These are phyloP conservation scores for Nannobrachium achirus DNA, from an alignment of 2,113 vertebrate species.

Conservation along the genomic window DNA sequence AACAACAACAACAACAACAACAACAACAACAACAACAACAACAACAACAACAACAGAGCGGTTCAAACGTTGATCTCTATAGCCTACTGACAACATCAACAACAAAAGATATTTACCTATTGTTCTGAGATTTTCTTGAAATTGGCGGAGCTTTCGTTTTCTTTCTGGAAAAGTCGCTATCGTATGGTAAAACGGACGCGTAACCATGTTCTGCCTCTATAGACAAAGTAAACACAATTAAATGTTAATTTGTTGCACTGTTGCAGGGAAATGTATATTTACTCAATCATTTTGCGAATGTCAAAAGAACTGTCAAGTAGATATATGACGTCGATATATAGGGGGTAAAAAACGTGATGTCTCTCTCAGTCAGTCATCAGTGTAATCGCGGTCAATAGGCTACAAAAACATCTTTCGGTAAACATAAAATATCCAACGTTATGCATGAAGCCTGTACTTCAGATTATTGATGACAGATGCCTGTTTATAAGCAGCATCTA, in stretches of 20 bases:
- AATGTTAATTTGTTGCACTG: conserved; percentile 14
- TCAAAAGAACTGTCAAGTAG: conserved; percentile 6
- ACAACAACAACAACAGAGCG: conserved; percentile 39
- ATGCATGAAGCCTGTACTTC: neutral
- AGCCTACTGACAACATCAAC: neutral
- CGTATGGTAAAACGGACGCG: conserved; percentile 95
- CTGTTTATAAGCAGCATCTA: neutral
- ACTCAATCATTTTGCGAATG: neutral
- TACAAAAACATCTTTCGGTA: neutral
- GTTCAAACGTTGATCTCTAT: too few species aligned
- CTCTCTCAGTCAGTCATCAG: conserved; percentile 8
- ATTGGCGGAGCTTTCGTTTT: conserved; percentile 92
- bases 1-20: conserved; percentile 5
- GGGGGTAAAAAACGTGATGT: conserved; percentile 15
- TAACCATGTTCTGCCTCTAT: conserved; percentile 98
- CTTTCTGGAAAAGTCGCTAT: conserved; percentile 92
- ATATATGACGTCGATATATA: neutral
- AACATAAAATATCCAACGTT: neutral
- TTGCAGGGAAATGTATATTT: conserved; percentile 7
- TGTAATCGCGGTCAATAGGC: neutral
- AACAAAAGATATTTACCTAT: conserved; percentile 85
- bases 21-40: conserved; percentile 9
- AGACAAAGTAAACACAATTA: conserved; percentile 72
- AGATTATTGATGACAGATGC: neutral
- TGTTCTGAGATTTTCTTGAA: conserved; percentile 92